Evolutionary conservation across 2,888 invertebrate genomes (phyloP).

Genomic region (Allolobophora icterica): DNA sequence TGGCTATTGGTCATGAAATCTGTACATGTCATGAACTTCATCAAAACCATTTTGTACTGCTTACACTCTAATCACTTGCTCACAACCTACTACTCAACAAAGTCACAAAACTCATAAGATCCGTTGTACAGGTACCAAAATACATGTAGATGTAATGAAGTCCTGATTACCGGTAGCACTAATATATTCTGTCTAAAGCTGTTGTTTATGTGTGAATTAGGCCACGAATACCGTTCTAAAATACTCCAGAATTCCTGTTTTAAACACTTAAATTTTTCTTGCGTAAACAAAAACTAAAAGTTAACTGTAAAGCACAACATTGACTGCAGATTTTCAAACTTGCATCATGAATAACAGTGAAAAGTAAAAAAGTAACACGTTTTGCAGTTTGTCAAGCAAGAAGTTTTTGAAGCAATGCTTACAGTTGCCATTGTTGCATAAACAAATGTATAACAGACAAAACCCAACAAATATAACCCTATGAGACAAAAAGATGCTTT

Average conservation of each 20-base stretch:
- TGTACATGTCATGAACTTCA: too few species aligned
- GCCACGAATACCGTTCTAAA: background rate
- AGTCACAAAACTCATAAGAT: background rate
- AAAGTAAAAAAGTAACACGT: background rate
- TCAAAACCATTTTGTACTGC: background rate
- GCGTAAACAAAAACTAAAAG: background rate
- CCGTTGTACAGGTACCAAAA: background rate
- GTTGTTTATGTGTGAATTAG: background rate
- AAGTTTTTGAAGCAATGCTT: background rate
- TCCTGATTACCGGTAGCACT: background rate
- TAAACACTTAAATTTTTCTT: background rate
- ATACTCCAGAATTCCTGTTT: background rate
- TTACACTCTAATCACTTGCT: background rate
- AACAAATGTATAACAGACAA: background rate
- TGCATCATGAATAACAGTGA: background rate
- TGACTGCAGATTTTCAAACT: background rate
- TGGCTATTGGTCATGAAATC: too few species aligned
- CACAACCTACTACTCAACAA: background rate
- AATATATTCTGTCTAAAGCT: background rate
- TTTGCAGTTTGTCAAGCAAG: background rate
- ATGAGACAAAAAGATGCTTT: conserved; percentile 4
- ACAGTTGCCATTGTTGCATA: background rate
- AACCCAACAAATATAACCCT: background rate
- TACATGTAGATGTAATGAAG: background rate
- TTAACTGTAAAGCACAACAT: background rate